These are phyloP conservation scores for Styela clava DNA, from an alignment of 23 tunicate genomes.

Conservation along the genomic window DNA sequence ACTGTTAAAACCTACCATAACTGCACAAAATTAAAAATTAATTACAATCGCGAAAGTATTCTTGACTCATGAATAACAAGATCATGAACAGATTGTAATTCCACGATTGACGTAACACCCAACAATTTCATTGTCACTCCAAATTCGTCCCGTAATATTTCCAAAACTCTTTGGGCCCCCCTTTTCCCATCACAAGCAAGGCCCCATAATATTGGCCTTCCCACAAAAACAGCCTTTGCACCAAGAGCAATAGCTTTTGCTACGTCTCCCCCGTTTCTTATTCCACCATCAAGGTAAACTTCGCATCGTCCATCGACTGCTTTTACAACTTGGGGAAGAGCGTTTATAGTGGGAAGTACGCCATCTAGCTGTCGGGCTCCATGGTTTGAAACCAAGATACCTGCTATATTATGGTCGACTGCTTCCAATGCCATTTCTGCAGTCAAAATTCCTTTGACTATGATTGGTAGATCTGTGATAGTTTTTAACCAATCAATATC, in stretches of 20 bases:
- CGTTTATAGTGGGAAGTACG: constrained; percentile 51
- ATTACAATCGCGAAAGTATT: background rate
- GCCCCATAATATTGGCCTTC: constrained; percentile 53
- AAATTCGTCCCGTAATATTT: constrained; percentile 45
- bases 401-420: constrained; percentile 41
- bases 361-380: constrained; percentile 62
- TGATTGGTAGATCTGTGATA: constrained; percentile 60
- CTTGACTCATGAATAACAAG: constrained; percentile 15
- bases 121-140: constrained; percentile 46
- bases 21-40: too few relatives aligned
- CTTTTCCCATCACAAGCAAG: constrained; percentile 45
- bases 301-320: constrained; percentile 52
- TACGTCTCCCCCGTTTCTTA: constrained; percentile 51
- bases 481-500: constrained; percentile 74
- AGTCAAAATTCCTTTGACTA: constrained; percentile 70
- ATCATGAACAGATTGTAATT: constrained; percentile 12
- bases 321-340: constrained; percentile 43
- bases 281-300: constrained; percentile 56
- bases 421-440: constrained; percentile 62
- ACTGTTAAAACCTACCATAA: too few relatives aligned
- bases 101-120: constrained; percentile 32
- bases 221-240: constrained; percentile 56
- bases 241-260: constrained; percentile 59
- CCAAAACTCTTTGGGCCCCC: constrained; percentile 41
- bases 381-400: constrained; percentile 60